These are phyloP conservation scores for Acleris literana DNA, from an alignment of 2,888 invertebrate genomes.

Conservation along the genomic window DNA sequence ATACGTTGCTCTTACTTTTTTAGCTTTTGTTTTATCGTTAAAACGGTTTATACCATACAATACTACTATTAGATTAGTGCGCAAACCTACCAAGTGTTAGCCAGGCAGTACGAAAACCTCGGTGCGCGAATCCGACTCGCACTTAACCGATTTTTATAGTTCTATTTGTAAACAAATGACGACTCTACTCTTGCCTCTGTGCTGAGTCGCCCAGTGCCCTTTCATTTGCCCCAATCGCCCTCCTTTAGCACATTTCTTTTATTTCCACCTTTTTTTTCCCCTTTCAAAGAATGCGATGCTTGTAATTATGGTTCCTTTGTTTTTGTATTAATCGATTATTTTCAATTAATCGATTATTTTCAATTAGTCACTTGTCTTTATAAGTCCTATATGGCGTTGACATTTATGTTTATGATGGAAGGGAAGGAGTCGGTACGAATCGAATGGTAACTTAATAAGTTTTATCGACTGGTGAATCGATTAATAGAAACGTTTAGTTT, in stretches of 20 bases:
- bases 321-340: slow-evolving; percentile 36
- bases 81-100: too few relatives aligned
- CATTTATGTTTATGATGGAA: slow-evolving; percentile 40
- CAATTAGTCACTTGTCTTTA: slow-evolving; percentile 45
- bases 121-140: too few relatives aligned
- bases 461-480: too few relatives aligned
- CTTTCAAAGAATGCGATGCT: slow-evolving; percentile 57
- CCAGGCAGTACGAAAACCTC: too few relatives aligned
- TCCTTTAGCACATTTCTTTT: slow-evolving; percentile 79
- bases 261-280: slow-evolving; percentile 63
- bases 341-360: slow-evolving; percentile 48
- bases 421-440: not conserved
- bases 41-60: too few relatives aligned
- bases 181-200: slow-evolving; percentile 62
- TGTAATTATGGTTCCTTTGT: slow-evolving; percentile 56
- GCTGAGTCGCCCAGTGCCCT: slow-evolving; percentile 65
- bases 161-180: not conserved
- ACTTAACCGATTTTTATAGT: too few relatives aligned
- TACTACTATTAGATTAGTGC: too few relatives aligned
- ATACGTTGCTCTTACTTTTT: too few relatives aligned
- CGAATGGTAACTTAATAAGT: not conserved
- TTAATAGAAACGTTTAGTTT: too few relatives aligned
- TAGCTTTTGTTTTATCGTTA: too few relatives aligned
- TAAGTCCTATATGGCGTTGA: slow-evolving; percentile 21
- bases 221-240: slow-evolving; percentile 77